Conservation (phyloP, 2,797 vertebrate species). For the Aythya fuligula region DNA sequence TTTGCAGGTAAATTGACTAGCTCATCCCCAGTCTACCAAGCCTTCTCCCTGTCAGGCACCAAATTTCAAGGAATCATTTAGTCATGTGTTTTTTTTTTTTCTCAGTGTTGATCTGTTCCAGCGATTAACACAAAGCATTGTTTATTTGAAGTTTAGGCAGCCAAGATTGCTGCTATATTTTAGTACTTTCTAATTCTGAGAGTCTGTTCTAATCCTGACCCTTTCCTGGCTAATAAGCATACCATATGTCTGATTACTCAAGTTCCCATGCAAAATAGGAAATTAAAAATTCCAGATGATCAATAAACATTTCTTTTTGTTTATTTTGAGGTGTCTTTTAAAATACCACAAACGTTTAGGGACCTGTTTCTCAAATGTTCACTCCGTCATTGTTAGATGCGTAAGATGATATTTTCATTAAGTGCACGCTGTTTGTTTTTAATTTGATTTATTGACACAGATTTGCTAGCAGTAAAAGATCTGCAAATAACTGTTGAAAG, state of each 20-base stretch:
- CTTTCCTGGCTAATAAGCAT: slow-evolving; percentile 62
- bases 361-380: slow-evolving; percentile 18
- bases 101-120: not conserved
- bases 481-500: not conserved
- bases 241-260: slow-evolving; percentile 64
- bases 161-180: slow-evolving; percentile 33
- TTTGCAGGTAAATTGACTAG: not conserved
- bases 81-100: not conserved
- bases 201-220: slow-evolving; percentile 39
- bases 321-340: slow-evolving; percentile 67
- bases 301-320: slow-evolving; percentile 60
- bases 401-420: not conserved
- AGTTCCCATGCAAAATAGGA: slow-evolving; percentile 70
- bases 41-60: not conserved
- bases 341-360: not conserved
- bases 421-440: not conserved
- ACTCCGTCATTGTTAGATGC: not conserved
- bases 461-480: not conserved
- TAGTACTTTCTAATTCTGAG: slow-evolving; percentile 45
- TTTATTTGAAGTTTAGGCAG: slow-evolving; percentile 27
- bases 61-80: not conserved
- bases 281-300: slow-evolving; percentile 69
- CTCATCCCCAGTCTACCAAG: not conserved
- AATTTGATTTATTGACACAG: slow-evolving; percentile 1
- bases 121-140: slow-evolving; percentile 33